Percentiles rank a stretch among this genome's conserved stretches.
Evolutionary conservation across 2,113 vertebrate genomes (phyloP).

Genomic region (Ursus arctos): DNA sequence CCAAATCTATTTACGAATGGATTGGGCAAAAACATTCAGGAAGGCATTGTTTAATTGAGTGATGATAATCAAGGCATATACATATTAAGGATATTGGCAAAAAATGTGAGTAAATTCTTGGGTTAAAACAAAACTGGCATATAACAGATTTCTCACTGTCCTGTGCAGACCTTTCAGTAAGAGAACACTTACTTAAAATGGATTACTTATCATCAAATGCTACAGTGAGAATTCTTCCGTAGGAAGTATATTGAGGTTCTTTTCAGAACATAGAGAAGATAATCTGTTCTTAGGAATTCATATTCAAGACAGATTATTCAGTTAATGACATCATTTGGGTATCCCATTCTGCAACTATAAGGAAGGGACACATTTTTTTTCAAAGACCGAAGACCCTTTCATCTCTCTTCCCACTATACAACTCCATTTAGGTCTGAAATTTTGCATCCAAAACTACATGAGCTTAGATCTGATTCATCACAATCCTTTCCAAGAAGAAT

Average conservation of each 20-base stretch:
- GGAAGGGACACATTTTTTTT: neutral
- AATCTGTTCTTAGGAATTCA: neutral
- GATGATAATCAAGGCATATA: neutral
- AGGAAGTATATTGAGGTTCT: neutral
- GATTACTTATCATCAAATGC: neutral
- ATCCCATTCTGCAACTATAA: neutral
- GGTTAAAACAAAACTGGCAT: neutral
- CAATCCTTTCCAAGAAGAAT: conserved; percentile 32
- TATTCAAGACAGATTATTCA: neutral
- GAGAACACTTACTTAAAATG: neutral
- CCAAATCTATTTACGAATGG: neutral
- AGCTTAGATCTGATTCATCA: neutral
- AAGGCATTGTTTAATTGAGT: neutral
- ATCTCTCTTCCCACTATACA: neutral
- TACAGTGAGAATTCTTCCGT: neutral
- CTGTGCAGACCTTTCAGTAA: neutral
- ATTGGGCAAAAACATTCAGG: conserved; percentile 2
- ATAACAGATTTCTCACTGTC: conserved; percentile 9
- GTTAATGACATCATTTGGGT: neutral
- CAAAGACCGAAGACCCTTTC: neutral
- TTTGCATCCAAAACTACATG: neutral
- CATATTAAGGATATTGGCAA: neutral
- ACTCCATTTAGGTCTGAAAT: neutral
- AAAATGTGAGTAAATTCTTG: neutral
- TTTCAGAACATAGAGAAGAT: neutral